Percentiles rank a stretch among this genome's conserved stretches.
Evolutionary conservation across 1,140 invertebrate genomes (phyloP).

Genomic region (Psilanteris sp.): DNA sequence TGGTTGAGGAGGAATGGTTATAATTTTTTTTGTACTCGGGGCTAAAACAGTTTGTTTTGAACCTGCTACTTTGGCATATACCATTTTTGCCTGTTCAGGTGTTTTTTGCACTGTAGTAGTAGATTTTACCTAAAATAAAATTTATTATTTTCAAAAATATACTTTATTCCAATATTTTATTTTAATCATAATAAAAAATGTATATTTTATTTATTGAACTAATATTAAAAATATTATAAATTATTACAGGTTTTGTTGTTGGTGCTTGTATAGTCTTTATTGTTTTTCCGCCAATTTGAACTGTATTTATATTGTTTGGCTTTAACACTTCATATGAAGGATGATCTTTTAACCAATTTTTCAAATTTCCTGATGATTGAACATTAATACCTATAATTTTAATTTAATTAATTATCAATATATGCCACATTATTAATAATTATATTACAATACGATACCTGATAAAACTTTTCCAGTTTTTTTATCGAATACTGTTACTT

Average conservation of each 20-base stretch:
- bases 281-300: conserved; percentile 76
- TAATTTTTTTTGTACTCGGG: conserved; percentile 64
- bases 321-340: conserved; percentile 90
- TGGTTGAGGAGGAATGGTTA: conserved; percentile 34
- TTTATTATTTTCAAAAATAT: no score
- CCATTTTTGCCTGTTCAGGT: conserved; percentile 69
- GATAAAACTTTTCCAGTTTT: conserved; percentile 87
- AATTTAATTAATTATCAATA: background rate
- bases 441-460: conserved; percentile 72
- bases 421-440: background rate
- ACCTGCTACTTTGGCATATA: conserved; percentile 72
- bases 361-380: conserved; percentile 87
- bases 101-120: conserved; percentile 44
- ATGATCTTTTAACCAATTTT: conserved; percentile 91
- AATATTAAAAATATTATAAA: no score
- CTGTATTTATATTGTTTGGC: conserved; percentile 81
- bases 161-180: no score
- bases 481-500: conserved; percentile 89
- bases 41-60: conserved; percentile 76
- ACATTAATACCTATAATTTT: conserved; percentile 84
- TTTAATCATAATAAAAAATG: background rate
- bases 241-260: conserved; percentile 24
- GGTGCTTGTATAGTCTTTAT: conserved; percentile 70
- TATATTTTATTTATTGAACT: no score
- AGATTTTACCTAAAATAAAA: conserved; percentile 46